These are phyloP conservation scores for Drosophila mimetica DNA, from an alignment of 2,888 invertebrate species.

Conservation along the genomic window DNA sequence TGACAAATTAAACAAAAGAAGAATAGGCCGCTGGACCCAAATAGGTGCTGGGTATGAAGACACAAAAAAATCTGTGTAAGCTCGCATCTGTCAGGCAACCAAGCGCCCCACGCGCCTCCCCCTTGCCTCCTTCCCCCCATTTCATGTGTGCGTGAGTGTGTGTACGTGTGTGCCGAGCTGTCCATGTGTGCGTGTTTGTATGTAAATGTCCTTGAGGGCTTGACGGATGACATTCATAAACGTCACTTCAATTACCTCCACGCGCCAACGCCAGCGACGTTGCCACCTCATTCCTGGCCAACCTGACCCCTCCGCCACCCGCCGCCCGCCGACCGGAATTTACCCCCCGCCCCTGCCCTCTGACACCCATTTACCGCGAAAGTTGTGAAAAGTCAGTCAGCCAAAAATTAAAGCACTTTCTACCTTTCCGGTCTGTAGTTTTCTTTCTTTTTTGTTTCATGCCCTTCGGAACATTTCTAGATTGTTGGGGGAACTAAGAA, in stretches of 20 bases:
- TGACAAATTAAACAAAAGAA: no score
- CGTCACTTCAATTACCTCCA: conserved; percentile 83
- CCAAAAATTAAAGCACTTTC: conserved; percentile 60
- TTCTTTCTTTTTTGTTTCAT: conserved; percentile 30
- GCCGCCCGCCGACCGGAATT: conserved; percentile 14
- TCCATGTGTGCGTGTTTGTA: conserved; percentile 54
- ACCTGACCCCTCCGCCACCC: conserved; percentile 5
- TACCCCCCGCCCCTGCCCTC: conserved; percentile 1
- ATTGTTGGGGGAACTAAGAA: background rate
- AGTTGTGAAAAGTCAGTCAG: conserved; percentile 72
- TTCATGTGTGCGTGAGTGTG: conserved; percentile 19
- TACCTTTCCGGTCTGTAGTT: conserved; percentile 16
- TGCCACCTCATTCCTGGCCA: conserved; percentile 23
- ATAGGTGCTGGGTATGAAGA: conserved; percentile 19
- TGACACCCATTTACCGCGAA: conserved; percentile 54
- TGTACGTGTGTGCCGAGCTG: conserved; percentile 21
- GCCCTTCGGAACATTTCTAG: background rate
- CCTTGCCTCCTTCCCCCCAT: conserved; percentile 4
- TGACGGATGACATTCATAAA: conserved; percentile 82
- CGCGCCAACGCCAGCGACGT: conserved; percentile 67
- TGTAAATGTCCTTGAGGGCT: conserved; percentile 79
- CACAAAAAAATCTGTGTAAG: conserved; percentile 70
- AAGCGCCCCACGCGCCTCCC: conserved; percentile 60
- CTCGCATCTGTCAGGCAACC: conserved; percentile 78
- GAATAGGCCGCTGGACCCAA: background rate